Evolutionary conservation across 1,140 invertebrate genomes (phyloP), one percentile per base, ranked within the genome.

Genomic region (Papilio machaon): DNA sequence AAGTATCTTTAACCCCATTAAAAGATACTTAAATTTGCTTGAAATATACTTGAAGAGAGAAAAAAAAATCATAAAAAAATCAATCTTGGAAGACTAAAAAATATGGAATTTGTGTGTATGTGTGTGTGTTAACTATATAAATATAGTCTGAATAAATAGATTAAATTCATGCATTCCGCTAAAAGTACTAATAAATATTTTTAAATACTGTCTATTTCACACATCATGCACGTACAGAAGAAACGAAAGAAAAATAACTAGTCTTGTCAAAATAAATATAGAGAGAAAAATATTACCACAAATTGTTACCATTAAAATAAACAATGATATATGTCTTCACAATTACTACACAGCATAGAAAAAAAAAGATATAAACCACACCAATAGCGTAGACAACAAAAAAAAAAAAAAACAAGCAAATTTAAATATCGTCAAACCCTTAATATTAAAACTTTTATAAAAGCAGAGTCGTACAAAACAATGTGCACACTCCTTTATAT

Each of bases 371-470:
- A 64, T 64, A 84, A 82, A 85, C 82, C 80, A 88, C 81, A 88
- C 85, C 84, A 84, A 89, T 91, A 88, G 88, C 88, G 87, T 77
- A 85, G 79, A 88, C 85, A 81, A 87, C 81, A 80, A 85, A 83
- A 85, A 89, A 60, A 89, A 88, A 91, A 84, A 89, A 90, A 84
- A 90, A 88, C 91, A 94, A 94, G 93, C 93, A 94, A 94, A 94
- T 94, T 94, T 91, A 93, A 93, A 88, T 93, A 93, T 93, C 89
- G 86, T 83, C 85, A 85, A 84, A 87, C 84, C 80, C 85, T 89
- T 85, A 85, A 79, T 79, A 6, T 19, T 54, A 84, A 85, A 86
- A 89, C 86, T 83, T 90, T 88, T 89, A 87, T 87, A 91, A 91
- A 93, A 94, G 93, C 92, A 94, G 86, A 88, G 82, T 92, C 91